These are phyloP conservation scores for Pachymerium ferrugineum DNA, from an alignment of 2,888 invertebrate genomes.

Conservation along the genomic window DNA sequence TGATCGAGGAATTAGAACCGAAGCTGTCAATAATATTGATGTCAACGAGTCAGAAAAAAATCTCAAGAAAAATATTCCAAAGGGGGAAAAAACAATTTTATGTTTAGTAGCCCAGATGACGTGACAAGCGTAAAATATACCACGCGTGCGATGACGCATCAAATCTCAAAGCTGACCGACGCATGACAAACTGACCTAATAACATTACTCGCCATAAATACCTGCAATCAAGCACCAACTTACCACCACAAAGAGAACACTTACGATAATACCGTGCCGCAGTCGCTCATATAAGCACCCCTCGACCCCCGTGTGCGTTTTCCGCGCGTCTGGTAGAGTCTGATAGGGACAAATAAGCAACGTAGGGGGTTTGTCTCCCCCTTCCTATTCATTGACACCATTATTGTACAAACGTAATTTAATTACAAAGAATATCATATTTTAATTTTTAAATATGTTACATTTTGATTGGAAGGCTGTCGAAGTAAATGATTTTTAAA, in stretches of 20 bases:
- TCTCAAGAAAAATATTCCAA: neutral
- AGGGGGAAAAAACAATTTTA: neutral
- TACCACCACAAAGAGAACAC: conserved; percentile 15
- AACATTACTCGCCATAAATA: conserved; percentile 4
- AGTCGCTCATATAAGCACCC: neutral
- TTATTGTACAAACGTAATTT: no score
- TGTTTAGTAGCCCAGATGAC: neutral
- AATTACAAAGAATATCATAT: no score
- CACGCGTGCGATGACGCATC: conserved; percentile 1
- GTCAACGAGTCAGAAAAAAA: neutral
- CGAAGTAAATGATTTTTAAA: no score
- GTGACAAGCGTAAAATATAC: neutral
- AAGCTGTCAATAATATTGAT: neutral
- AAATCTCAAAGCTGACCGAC: neutral
- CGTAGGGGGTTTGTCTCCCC: no score
- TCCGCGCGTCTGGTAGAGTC: neutral
- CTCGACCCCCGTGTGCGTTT: neutral
- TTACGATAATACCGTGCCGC: neutral
- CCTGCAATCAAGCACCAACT: conserved; percentile 15
- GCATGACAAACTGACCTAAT: neutral
- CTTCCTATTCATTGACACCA: no score
- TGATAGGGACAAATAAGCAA: conserved; percentile 11
- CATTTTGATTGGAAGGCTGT: no score
- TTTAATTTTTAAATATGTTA: no score
- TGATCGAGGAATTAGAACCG: neutral